A percentile compares a stretch with the other conserved stretches of the same genome.
These are phyloP conservation scores for Amphiprion ocellaris DNA, from an alignment of 2,113 vertebrate species.

Conservation along the genomic window DNA sequence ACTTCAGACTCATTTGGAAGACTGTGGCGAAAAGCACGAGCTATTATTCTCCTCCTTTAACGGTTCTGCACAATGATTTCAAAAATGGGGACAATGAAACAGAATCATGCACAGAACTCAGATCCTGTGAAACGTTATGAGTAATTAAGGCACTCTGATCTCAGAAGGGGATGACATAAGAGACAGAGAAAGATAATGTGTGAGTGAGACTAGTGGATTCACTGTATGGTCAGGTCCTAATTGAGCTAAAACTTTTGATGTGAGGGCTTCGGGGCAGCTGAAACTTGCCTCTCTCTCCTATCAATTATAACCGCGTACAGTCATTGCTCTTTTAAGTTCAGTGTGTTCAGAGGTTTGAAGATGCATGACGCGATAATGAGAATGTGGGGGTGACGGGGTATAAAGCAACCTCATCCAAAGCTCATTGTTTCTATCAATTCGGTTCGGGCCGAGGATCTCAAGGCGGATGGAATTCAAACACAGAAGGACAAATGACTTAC, in stretches of 20 bases:
- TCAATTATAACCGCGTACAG: slow-evolving; percentile 56
- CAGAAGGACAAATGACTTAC: background rate
- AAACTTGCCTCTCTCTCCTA: slow-evolving; percentile 41
- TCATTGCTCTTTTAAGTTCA: slow-evolving; percentile 48
- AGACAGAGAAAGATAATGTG: slow-evolving; percentile 15
- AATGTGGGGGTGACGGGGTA: background rate
- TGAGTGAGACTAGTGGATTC: slow-evolving; percentile 35
- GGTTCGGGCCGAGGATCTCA: background rate
- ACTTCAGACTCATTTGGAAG: slow-evolving; percentile 43
- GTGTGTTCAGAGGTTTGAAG: slow-evolving; percentile 35
- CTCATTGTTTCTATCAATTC: background rate
- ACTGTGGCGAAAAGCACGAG: background rate
- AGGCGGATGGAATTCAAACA: slow-evolving; percentile 6
- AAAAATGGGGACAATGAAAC: slow-evolving; percentile 3
- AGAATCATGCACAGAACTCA: background rate
- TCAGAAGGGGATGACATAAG: slow-evolving; percentile 15
- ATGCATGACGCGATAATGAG: slow-evolving; percentile 55
- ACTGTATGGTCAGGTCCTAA: slow-evolving; percentile 43
- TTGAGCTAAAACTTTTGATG: slow-evolving; percentile 67
- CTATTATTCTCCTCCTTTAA: slow-evolving; percentile 13
- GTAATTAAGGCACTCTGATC: slow-evolving; percentile 50
- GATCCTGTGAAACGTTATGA: slow-evolving; percentile 18
- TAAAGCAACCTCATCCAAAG: slow-evolving; percentile 15
- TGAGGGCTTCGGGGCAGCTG: slow-evolving; percentile 14
- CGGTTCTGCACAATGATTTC: background rate